Base-by-base conservation (phyloP, 2,888 invertebrate genomes). In the Ganaspis brasiliensis region DNA sequence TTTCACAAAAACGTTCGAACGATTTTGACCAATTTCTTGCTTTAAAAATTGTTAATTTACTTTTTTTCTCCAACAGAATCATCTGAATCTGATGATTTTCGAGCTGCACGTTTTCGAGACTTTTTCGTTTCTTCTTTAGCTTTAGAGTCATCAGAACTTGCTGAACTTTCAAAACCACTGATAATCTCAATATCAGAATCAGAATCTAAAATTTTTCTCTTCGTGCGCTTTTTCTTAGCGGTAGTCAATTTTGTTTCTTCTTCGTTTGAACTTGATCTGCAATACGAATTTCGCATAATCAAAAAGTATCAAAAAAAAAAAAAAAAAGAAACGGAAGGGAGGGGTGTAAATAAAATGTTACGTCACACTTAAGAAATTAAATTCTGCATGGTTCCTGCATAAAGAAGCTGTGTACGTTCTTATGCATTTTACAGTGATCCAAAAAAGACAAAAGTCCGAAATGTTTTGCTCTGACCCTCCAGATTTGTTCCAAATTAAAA, bases 21-120 rank as follows among this genome's bases (percentile, higher is more conserved):
- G 31, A 31, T 31, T 31, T 31, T 31, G 2, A 31, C 6, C 3
- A 31, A 31, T 31, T 31, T 31, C 31, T 31, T 2, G 6, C 2
- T 6, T 31, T 6, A 31, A 31, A n/a, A n/a, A n/a, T n/a, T n/a
- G 31, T 31, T 31, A 63, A 82, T 21, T 75, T 82, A 87, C 85
- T 79, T 87, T 67, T 83, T 84, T 16, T 84, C 85, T 71, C 73
- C 55, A 49, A 82, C 73, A 1, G 87, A 87, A 19, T 89, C 87
- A 59, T 90, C 88, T 0, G 88, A 84, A 67, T 85, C 87, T 2
- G 89, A 87, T 12, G 87, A 84, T 76, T 87, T 88, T 35, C 81
- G 77, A 21, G 24, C 16, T 4, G 3, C 45, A 26, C 82, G 74
- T 63, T 82, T 85, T 40, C 74, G 84, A 40, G 67, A 59, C 63